These are phyloP conservation scores for Norana najaformis DNA, from an alignment of 2,888 invertebrate species.

Conservation along the genomic window DNA sequence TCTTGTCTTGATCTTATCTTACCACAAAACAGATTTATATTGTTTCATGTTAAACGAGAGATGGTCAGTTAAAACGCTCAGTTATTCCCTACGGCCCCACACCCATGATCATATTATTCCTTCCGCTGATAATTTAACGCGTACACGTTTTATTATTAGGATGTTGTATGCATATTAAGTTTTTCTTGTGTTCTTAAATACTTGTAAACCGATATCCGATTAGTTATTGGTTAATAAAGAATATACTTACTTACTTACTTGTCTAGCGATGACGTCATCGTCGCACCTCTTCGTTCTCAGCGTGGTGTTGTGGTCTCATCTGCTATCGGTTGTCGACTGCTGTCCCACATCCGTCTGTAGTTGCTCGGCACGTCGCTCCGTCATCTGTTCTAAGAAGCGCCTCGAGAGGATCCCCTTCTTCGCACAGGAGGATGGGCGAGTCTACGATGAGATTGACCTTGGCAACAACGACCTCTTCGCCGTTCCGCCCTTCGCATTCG, in stretches of 20 bases:
- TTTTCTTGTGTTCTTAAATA: too few species aligned
- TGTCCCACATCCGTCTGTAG: slow-evolving; percentile 42
- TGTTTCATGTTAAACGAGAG: too few species aligned
- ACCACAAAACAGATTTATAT: neutral
- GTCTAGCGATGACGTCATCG: neutral
- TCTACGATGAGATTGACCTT: slow-evolving; percentile 40
- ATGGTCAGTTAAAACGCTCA: too few species aligned
- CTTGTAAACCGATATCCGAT: too few species aligned
- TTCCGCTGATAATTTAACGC: too few species aligned
- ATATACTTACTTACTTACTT: neutral
- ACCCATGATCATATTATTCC: too few species aligned
- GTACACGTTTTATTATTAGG: too few species aligned
- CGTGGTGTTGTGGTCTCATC: neutral
- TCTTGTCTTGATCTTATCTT: too few species aligned
- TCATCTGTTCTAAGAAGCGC: slow-evolving; percentile 38
- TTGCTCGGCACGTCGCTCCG: slow-evolving; percentile 34
- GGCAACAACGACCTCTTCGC: slow-evolving; percentile 42
- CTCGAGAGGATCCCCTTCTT: slow-evolving; percentile 42
- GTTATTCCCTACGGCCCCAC: too few species aligned
- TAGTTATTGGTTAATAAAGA: too few species aligned
- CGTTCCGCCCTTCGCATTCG: slow-evolving; percentile 41
- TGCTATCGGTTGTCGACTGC: neutral
- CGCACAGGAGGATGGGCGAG: neutral
- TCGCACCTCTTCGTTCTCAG: neutral
- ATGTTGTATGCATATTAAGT: too few species aligned